phyloP scores from a whole-genome alignment of 2,888 invertebrate genomes.

The Alcis repandata region DNA sequence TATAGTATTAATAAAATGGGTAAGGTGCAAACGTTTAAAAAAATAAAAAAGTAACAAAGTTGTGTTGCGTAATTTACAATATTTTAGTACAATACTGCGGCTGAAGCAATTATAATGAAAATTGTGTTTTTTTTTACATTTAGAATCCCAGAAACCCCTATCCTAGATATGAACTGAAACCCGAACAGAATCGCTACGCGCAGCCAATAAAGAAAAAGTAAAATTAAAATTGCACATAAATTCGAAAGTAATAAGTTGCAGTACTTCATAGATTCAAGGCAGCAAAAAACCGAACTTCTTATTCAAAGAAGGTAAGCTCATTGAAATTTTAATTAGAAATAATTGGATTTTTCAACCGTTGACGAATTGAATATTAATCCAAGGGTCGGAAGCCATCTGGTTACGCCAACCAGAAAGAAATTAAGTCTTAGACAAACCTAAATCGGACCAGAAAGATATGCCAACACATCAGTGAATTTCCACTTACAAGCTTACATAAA shows the following conservation, averaged over 20 bases:
- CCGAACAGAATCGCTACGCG: no score
- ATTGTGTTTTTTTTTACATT: no score
- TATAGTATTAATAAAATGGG: no score
- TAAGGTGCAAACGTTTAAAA: no score
- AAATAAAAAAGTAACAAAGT: no score
- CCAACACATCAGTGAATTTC: no score
- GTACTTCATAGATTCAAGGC: slow-evolving; percentile 3
- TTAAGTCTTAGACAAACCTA: not conserved
- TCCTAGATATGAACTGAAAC: no score
- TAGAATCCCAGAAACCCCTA: no score
- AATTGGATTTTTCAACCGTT: slow-evolving; percentile 44
- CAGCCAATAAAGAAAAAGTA: not conserved
- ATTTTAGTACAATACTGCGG: no score
- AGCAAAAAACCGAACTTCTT: slow-evolving; percentile 13
- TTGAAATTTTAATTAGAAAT: slow-evolving; percentile 46
- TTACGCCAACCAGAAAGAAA: slow-evolving; percentile 1
- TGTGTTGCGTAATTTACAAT: no score
- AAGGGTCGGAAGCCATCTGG: slow-evolving; percentile 31
- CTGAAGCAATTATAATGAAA: no score
- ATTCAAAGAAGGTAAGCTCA: slow-evolving; percentile 32
- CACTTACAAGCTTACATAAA: no score
- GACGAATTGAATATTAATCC: slow-evolving; percentile 46
- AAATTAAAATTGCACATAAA: not conserved
- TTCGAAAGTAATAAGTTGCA: not conserved
- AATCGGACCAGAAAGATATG: not conserved